Evolutionary conservation across 2,113 vertebrate genomes (phyloP), one percentile per base, ranked within the genome.

Genomic region (Poeciliopsis retropinna): DNA sequence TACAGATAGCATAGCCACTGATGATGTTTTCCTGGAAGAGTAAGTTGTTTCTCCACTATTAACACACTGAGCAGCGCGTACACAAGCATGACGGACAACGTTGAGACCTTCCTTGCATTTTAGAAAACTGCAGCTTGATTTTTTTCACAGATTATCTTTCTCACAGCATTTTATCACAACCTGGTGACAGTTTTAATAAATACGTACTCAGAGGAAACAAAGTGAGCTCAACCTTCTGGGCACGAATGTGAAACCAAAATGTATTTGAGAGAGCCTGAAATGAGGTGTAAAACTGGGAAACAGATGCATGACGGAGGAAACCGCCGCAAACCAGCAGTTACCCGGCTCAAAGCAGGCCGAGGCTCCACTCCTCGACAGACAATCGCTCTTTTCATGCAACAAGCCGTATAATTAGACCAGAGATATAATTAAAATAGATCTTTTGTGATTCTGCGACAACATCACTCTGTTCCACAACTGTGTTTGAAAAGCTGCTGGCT

Each of bases 341-440:
- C 76, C 57, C 73, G 61, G 60, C 62, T 73, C 63, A 61, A 34
- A 72, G 73, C 76, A 76, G 72, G 67, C 73, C 64, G 67, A 68
- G 60, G 57, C 67, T 70, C 25, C 19, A 47, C 37, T 75, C 54
- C 47, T 44, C n/a, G 5, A 11, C 47, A 19, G 30, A 41, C 67
- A 81, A n/a, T 17, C 12, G 27, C 34, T 22, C 60, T 60, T 64
- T 72, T 79, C 79, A 84, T 84, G 85, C 76, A 90, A 80, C 68
- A 65, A 67, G 61, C 85, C 54, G 62, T 75, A 87, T 83, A 81
- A 87, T 85, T 85, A 84, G 60, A 80, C 69, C 28, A 67, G 64
- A 54, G 47, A 34, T 76, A 87, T 82, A 82, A 87, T 85, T 87
- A 85, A 65, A 79, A 65, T 3, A 75, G 85, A 85, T 78, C 84